These are phyloP conservation scores for Drosophila putrida DNA, from an alignment of 2,888 invertebrate species.

Conservation along the genomic window DNA sequence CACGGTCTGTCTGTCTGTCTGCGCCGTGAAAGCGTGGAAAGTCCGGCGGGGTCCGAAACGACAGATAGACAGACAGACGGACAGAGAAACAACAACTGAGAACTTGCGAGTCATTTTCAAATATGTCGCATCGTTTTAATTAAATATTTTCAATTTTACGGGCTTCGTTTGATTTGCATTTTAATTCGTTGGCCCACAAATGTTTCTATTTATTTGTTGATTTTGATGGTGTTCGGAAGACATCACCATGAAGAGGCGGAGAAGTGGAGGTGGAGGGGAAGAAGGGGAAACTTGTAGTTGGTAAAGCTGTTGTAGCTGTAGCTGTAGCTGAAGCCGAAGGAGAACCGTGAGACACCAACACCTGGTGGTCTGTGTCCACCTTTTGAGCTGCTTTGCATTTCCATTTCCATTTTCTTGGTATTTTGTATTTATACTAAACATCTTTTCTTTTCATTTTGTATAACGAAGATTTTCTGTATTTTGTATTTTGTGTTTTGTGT, in stretches of 20 bases:
- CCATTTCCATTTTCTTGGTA: conserved; percentile 36
- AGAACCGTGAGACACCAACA: conserved; percentile 69
- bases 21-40: conserved; percentile 63
- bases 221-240: conserved; percentile 34
- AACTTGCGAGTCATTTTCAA: conserved; percentile 48
- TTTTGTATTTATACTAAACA: conserved; percentile 22
- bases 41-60: conserved; percentile 18
- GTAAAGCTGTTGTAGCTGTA: conserved; percentile 3
- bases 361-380: conserved; percentile 67
- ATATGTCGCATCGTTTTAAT: conserved; percentile 77
- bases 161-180: conserved; percentile 80
- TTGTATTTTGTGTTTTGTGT: conserved; percentile 54
- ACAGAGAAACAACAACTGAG: conserved; percentile 22
- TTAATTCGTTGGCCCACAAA: conserved; percentile 71
- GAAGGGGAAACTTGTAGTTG: conserved; percentile 8
- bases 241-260: conserved; percentile 4
- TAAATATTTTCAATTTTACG: conserved; percentile 80
- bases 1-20: conserved; percentile 36
- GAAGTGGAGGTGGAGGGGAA: background rate
- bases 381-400: conserved; percentile 56
- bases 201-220: conserved; percentile 76
- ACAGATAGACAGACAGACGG: background rate
- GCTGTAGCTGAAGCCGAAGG: conserved; percentile 19
- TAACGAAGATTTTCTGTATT: conserved; percentile 18
- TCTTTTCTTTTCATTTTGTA: conserved; percentile 18